Base-by-base conservation (phyloP, 2,113 vertebrate species). In the Donacobius atricapilla region DNA sequence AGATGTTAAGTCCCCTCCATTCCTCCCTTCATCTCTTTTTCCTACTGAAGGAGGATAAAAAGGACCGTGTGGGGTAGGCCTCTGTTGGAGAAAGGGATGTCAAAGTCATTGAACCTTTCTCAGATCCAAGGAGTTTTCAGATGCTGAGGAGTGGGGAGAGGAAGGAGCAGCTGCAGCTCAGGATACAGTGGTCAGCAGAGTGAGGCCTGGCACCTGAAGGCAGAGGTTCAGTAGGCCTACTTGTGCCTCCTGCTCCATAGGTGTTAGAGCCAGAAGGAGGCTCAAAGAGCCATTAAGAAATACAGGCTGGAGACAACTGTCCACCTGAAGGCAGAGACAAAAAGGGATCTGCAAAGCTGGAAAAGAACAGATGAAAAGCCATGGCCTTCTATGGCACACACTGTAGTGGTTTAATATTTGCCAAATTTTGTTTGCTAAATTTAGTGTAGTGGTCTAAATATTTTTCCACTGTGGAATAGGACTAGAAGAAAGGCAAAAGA, bases 71-170 rank as follows among this genome's bases (percentile, higher is more conserved):
- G 14, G 9, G 9, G 1, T 66, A 39, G 27, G 27, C 23, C 13
- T 2, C 6, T 3, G 0, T 15, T 3, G 4, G 40, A 75, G 17
- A 35, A 91, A 60, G 18, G 2, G 2, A 0, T 40, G 12, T 66
- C 15, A n/a, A 22, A 83, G 31, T 68, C 12, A 21, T 4, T 60
- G 21, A 24, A 60, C 9, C 19, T 64, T 58, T 33, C 14, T 53
- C 64, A 9, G 24, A 21, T 89, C 22, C 0, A 3, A 54, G 23
- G 15, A 53, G 64, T 89, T 92, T 31, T 9, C 47, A 19, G 16
- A 15, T 47, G 24, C 17, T 87, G 45, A 87, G 44, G 39, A 13
- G 5, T 37, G n/a, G 20, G 20, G 8, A 64, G 66, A 42, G 22
- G 44, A 77, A 6, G 40, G 35, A 91, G 22, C 57, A 61, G 54